Base-by-base conservation (phyloP, 1,140 invertebrate genomes). In the Carcinoscorpius rotundicauda region DNA sequence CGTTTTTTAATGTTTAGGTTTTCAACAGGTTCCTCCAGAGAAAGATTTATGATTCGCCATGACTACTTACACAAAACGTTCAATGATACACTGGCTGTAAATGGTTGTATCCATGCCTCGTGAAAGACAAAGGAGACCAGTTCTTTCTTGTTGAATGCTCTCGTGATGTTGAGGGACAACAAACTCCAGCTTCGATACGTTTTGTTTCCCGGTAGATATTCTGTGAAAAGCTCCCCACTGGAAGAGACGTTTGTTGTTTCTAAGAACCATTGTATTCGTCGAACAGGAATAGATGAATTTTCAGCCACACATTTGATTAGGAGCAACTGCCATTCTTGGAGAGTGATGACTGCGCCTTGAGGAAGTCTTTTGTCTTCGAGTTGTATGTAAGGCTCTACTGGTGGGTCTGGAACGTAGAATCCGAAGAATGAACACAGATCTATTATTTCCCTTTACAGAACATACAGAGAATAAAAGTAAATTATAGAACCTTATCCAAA, bases 231-330 rank as follows among this genome's bases (percentile, higher is more conserved):
- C 49, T 71, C 64, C 66, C 70, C 72, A 49, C 60, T 64, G 11
- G 71, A 70, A 6, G 74, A 75, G 59, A 76, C 49, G 65, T 77
- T 76, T 8, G 69, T 65, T 4, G 66, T 65, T 5, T 67, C 71
- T 6, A 76, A 55, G 48, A 71, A 74, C 76, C 76, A 77, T 51
- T 73, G 68, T 3, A 77, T 68, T 60, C 83, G 80, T 6, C 62
- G 51, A 10, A 88, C 87, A 3, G 86, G 82, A 0, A 89, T 88
- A 67, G 88, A 87, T 3, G 88, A 88, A 69, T 88, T 87, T 76
- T 90, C 88, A 62, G 86, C 87, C 4, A 89, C 84, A 73, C 90
- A 93, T 68, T 87, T 82, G 62, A 93, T 82, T 56, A 84, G 85
- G 51, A 92, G 65, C 64, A 70, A 62, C 62, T 72, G 64, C 55